Conservation (phyloP, 2,888 invertebrate genomes). For the Eucera pruinosa region DNA sequence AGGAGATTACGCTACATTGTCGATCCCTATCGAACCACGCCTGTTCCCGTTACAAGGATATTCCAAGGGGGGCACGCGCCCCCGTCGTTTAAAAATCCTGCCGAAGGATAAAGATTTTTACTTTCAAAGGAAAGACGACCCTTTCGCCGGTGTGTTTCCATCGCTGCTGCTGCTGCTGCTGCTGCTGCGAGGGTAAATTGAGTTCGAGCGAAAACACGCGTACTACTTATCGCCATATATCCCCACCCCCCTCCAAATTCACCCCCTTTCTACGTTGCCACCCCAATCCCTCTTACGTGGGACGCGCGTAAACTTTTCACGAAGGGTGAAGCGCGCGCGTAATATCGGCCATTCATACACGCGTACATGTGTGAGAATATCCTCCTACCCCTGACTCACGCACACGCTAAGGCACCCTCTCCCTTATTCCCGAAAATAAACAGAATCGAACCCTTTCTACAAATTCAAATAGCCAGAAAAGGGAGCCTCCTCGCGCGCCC, state of each 20-base stretch:
- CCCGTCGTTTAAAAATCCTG: slow-evolving; percentile 13
- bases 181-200: slow-evolving; percentile 55
- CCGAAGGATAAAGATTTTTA: slow-evolving; percentile 50
- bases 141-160: slow-evolving; percentile 47
- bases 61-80: slow-evolving; percentile 2
- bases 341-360: slow-evolving; percentile 69
- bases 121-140: slow-evolving; percentile 51
- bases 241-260: slow-evolving; percentile 50
- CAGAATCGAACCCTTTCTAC: slow-evolving; percentile 81
- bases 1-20: too few relatives aligned
- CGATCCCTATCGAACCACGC: too few relatives aligned
- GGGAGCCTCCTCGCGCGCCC: slow-evolving; percentile 44
- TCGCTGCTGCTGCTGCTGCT: too few relatives aligned
- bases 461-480: slow-evolving; percentile 77
- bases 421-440: slow-evolving; percentile 77
- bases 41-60: not conserved
- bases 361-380: slow-evolving; percentile 62
- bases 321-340: slow-evolving; percentile 62
- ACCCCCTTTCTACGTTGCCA: slow-evolving; percentile 47
- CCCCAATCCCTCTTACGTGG: slow-evolving; percentile 53
- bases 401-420: slow-evolving; percentile 19
- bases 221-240: slow-evolving; percentile 49
- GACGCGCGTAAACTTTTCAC: slow-evolving; percentile 67
- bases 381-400: slow-evolving; percentile 41
- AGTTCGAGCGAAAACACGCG: slow-evolving; percentile 60